Conservation (phyloP, 2,888 invertebrate genomes). For the Apamea monoglypha region DNA sequence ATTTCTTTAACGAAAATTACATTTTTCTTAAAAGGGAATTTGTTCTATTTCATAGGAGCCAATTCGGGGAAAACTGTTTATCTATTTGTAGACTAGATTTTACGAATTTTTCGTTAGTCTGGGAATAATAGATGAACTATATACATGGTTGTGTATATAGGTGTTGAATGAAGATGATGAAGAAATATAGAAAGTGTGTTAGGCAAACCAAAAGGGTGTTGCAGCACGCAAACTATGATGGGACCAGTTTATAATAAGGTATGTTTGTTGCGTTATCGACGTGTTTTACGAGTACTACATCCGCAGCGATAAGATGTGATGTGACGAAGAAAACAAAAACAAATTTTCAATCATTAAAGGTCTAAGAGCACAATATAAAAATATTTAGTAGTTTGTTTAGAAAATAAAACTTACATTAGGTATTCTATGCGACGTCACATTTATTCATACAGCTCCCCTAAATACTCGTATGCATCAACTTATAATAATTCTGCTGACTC, state of each 20-base stretch:
- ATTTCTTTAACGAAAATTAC: slow-evolving; percentile 44
- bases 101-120: slow-evolving; percentile 14
- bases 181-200: not conserved
- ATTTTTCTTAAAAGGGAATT: slow-evolving; percentile 41
- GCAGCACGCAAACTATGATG: not conserved
- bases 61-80: slow-evolving; percentile 42
- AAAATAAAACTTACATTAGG: slow-evolving; percentile 1
- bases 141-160: not conserved
- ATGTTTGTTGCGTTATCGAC: not conserved
- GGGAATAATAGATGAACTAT: slow-evolving; percentile 13
- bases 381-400: not conserved
- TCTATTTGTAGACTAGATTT: slow-evolving; percentile 31
- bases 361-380: not conserved
- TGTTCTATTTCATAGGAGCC: slow-evolving; percentile 36
- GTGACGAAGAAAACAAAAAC: not conserved
- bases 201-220: not conserved
- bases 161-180: slow-evolving; percentile 5
- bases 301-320: not conserved
- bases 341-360: not conserved
- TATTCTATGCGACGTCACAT: slow-evolving; percentile 44
- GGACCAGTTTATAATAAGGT: too few relatives aligned
- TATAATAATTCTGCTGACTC: slow-evolving; percentile 25
- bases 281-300: too few relatives aligned
- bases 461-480: slow-evolving; percentile 24
- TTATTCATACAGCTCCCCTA: slow-evolving; percentile 34